Conservation (phyloP, 2,888 invertebrate genomes). For the Tupiocoris notatus region DNA sequence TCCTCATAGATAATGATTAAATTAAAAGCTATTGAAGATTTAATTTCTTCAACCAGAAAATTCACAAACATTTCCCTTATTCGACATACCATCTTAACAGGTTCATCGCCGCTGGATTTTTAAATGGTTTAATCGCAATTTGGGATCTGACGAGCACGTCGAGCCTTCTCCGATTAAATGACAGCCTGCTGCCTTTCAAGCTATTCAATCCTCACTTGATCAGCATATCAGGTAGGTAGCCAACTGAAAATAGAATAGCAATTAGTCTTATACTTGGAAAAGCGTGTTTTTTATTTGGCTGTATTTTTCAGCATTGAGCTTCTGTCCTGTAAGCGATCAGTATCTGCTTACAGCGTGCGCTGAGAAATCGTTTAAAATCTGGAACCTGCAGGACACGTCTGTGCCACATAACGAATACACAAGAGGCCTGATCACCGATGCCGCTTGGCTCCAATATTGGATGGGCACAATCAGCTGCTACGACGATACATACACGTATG, state of each 20-base stretch:
- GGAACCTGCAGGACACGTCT: conserved; percentile 62
- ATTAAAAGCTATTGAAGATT: too few species aligned
- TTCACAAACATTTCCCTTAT: too few species aligned
- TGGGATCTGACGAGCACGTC: conserved; percentile 62
- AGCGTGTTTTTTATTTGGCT: background rate
- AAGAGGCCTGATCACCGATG: conserved; percentile 56
- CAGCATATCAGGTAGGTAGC: conserved; percentile 61
- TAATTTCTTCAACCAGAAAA: too few species aligned
- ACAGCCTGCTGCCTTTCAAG: conserved; percentile 60
- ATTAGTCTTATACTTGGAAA: background rate
- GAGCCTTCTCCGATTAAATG: conserved; percentile 56
- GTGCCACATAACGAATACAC: conserved; percentile 54
- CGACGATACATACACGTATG: conserved; percentile 54
- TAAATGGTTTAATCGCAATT: conserved; percentile 65
- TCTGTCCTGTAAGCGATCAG: conserved; percentile 56
- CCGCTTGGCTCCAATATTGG: conserved; percentile 60
- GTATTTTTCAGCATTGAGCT: conserved; percentile 43
- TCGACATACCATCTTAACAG: too few species aligned
- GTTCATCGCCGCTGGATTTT: conserved; percentile 65
- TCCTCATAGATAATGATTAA: too few species aligned
- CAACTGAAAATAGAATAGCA: background rate
- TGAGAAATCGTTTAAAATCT: conserved; percentile 67
- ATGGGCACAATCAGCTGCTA: conserved; percentile 53
- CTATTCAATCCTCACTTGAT: conserved; percentile 62
- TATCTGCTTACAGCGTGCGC: conserved; percentile 66